Base-by-base conservation (phyloP, 2,888 invertebrate species). In the Plebejus melissa region DNA sequence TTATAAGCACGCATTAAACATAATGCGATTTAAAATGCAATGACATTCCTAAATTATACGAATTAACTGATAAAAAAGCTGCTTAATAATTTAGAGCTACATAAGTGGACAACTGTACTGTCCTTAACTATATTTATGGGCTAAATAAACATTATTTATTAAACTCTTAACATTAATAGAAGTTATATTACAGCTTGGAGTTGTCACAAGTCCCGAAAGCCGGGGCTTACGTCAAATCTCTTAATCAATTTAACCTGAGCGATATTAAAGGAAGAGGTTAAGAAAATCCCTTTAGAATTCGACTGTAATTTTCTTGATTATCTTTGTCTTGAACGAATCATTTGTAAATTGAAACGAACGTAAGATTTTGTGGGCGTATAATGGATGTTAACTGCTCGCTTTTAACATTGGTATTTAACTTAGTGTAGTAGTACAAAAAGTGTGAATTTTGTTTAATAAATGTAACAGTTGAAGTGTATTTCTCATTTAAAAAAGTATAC, bases 231-330 rank as follows among this genome's bases (percentile, higher is more conserved):
- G 50, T 72, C 54, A 72, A 72, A 72, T 72, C 72, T 72, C 50
- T 72, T 54, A 72, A 72, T 72, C 72, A 72, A 72, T 72, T 72
- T 32, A 72, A 72, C 72, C 72, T 54, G 54, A 32, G 46, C 41
- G 50, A 71, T 71, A 71, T 71, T 50, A 46, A 3, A 32, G 50
- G 54, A 50, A 72, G 46, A 72, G 72, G 72, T 72, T 72, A 32
- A 72, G 50, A 50, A 72, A 72, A 72, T 72, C 32, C 72, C 54
- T 72, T 54, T 50, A 50, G 72, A 72, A 50, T 72, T 72, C 54
- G 54, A 54, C 72, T 54, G 72, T 72, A 72, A 72, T 72, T 72
- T 72, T 72, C 54, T 32, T 72, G 72, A 72, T 72, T 72, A 72
- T 72, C 72, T 72, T 54, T 54, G 72, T 72, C 72, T 72, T 16